phyloP scores from a whole-genome alignment of 2,888 invertebrate species.

The Trissoscelio sp. region DNA sequence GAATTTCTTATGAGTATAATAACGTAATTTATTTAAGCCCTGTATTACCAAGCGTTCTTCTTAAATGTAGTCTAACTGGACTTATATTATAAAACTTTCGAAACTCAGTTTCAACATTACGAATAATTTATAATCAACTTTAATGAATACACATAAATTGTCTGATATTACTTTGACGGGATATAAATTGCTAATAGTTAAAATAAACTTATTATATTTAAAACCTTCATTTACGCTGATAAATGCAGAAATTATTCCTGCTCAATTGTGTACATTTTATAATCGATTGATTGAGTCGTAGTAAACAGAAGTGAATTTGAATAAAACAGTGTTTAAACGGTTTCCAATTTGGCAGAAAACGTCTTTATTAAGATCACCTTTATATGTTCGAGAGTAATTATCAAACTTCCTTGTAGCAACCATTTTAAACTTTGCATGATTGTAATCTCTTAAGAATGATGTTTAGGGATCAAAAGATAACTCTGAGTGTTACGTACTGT shows the following conservation, averaged over 20 bases:
- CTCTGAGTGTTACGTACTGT: conserved; percentile 3
- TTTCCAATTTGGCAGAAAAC: not conserved
- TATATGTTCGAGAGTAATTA: conserved; percentile 15
- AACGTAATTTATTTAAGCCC: conserved; percentile 86
- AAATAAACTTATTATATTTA: no score
- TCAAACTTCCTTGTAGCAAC: conserved; percentile 1
- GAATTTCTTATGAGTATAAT: conserved; percentile 72
- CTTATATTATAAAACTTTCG: conserved; percentile 7
- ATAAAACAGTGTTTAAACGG: not conserved
- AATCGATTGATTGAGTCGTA: no score
- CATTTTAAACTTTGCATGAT: conserved; percentile 13
- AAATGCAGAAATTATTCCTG: no score
- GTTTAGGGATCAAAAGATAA: conserved; percentile 12
- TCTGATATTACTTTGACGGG: not conserved
- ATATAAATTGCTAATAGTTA: no score
- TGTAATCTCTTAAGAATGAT: conserved; percentile 12
- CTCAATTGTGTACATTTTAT: no score
- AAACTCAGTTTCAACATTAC: conserved; percentile 10
- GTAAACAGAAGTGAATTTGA: no score
- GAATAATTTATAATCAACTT: conserved; percentile 11
- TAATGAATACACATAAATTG: conserved; percentile 20
- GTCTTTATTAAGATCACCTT: not conserved
- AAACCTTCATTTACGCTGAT: no score
- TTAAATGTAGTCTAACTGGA: not conserved
- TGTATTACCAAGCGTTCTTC: conserved; percentile 75